Conservation (phyloP, 2,888 invertebrate species). For the Limenitis camilla region DNA sequence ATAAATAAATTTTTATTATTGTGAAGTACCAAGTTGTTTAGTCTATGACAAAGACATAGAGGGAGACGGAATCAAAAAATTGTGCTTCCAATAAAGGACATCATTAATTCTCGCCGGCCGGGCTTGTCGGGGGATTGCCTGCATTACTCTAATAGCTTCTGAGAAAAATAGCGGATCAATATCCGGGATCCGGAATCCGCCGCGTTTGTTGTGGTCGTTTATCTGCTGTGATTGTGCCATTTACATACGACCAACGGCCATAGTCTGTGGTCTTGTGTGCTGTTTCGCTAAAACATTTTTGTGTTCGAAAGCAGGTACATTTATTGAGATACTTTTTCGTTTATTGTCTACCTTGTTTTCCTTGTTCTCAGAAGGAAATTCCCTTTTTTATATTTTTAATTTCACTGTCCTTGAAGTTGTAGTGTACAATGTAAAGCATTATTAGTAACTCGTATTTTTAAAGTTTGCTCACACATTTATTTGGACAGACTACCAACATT, state of each 20-base stretch:
- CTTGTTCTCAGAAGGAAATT: no score
- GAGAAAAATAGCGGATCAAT: conserved; percentile 61
- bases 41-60: conserved; percentile 27
- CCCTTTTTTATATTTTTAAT: no score
- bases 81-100: conserved; percentile 81
- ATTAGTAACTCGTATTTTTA: no score
- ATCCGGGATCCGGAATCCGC: conserved; percentile 34
- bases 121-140: conserved; percentile 50
- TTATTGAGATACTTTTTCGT: no score
- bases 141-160: conserved; percentile 55
- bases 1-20: not conserved
- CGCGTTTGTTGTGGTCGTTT: conserved; percentile 31
- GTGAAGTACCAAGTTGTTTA: not conserved
- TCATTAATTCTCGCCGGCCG: conserved; percentile 77
- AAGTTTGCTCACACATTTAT: no score
- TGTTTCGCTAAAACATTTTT: no score
- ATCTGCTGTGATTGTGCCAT: conserved; percentile 23
- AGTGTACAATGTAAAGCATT: no score
- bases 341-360: no score
- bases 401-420: no score
- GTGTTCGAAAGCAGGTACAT: no score
- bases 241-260: not conserved
- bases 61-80: conserved; percentile 74
- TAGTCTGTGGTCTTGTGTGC: no score
- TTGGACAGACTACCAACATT: no score